Conservation (phyloP, 2,113 vertebrate species). For the Malurus alboscapulatus region DNA sequence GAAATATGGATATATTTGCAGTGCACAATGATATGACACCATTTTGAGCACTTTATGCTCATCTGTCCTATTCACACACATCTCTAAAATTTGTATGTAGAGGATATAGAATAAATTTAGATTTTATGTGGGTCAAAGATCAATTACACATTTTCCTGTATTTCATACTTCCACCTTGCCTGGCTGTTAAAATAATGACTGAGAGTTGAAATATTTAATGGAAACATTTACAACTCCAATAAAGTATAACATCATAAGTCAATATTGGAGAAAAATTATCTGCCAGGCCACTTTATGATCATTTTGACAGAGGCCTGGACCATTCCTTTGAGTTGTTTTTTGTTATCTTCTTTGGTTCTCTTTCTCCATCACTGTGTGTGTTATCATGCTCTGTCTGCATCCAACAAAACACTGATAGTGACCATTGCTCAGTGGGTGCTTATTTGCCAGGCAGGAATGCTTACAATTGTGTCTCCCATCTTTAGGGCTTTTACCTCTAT, state of each 20-base stretch:
- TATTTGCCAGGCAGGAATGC: neutral
- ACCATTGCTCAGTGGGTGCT: neutral
- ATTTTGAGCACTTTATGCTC: neutral
- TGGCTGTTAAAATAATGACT: conserved; percentile 23
- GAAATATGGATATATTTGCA: neutral
- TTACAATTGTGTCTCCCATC: neutral
- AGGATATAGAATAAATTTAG: neutral
- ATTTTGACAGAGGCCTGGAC: neutral
- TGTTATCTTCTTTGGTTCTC: neutral
- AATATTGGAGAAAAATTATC: neutral
- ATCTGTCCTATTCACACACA: neutral
- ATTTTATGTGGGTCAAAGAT: neutral
- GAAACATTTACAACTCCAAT: conserved; percentile 11
- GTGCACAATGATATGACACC: neutral
- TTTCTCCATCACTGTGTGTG: neutral
- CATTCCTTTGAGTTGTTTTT: neutral
- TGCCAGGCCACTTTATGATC: neutral
- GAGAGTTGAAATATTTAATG: conserved; percentile 24
- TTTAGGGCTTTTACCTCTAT: neutral
- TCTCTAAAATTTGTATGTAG: neutral
- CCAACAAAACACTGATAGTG: neutral
- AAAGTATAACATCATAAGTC: neutral
- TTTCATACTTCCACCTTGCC: neutral
- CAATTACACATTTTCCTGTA: neutral
- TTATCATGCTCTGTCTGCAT: neutral